Conservation (phyloP, 2,113 vertebrate species). For the Gymnorhina tibicen region DNA sequence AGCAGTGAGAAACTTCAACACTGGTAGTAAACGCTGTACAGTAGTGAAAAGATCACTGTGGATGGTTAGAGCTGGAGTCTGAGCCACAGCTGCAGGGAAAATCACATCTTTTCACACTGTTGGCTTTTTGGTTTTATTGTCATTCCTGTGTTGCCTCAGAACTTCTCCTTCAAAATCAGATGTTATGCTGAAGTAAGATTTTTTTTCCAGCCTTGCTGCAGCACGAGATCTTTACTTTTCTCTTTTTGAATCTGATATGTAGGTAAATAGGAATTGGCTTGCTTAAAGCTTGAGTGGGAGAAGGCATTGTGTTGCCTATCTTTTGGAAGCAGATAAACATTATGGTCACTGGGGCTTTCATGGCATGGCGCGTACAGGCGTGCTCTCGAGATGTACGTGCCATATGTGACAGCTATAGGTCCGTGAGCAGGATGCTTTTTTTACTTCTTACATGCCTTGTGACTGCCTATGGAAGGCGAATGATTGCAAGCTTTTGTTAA, state of each 20-base stretch:
- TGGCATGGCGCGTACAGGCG: accelerated
- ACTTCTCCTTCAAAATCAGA: background rate
- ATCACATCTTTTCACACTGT: background rate
- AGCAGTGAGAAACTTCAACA: background rate
- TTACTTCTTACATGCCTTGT: background rate
- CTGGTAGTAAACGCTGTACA: background rate
- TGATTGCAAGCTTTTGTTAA: background rate
- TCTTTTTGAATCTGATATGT: accelerated
- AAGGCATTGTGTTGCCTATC: background rate
- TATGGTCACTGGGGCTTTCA: background rate
- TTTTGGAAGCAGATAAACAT: background rate
- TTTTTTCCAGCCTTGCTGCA: background rate
- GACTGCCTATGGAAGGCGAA: background rate
- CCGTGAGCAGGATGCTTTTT: background rate
- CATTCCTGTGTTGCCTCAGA: background rate
- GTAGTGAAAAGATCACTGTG: background rate
- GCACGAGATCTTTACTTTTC: background rate
- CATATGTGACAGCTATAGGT: background rate
- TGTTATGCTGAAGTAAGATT: background rate
- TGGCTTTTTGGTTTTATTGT: background rate
- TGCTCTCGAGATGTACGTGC: accelerated
- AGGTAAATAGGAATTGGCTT: background rate
- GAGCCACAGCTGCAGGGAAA: background rate
- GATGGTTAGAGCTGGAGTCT: background rate
- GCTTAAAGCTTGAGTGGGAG: background rate